Conservation (phyloP, 1,140 invertebrate species). For the Drosophila sp. region DNA sequence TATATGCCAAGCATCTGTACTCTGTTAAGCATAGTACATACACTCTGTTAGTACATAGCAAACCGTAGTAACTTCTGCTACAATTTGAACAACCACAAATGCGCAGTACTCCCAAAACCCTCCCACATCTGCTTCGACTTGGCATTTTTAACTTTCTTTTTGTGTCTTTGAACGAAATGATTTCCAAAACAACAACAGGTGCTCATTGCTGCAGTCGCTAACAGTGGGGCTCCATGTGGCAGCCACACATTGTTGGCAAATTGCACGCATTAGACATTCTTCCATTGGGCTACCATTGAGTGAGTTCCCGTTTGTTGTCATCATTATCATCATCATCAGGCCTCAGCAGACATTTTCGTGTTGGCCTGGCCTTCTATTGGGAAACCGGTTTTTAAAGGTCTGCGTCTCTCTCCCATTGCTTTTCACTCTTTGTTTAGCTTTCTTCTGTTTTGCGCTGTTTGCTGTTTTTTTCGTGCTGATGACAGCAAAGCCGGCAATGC, state of each 20-base stretch:
- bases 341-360: conserved; percentile 35
- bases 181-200: conserved; percentile 66
- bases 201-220: conserved; percentile 16
- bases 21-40: too few relatives aligned
- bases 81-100: conserved; percentile 48
- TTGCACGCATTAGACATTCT: conserved; percentile 68
- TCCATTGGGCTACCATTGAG: conserved; percentile 52
- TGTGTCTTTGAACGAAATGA: conserved; percentile 66
- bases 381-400: conserved; percentile 74
- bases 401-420: conserved; percentile 64
- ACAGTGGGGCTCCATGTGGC: too few relatives aligned
- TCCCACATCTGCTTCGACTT: conserved; percentile 16
- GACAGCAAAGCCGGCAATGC: conserved; percentile 61
- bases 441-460: conserved; percentile 65
- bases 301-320: conserved; percentile 49
- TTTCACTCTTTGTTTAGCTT: conserved; percentile 68
- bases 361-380: conserved; percentile 70
- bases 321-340: conserved; percentile 43
- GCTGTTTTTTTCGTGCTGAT: conserved; percentile 59
- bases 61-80: conserved; percentile 59
- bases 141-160: conserved; percentile 72
- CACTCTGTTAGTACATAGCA: conserved; percentile 29
- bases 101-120: conserved; percentile 22
- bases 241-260: conserved; percentile 55
- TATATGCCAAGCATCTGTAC: too few relatives aligned